Evolutionary conservation across 2,888 invertebrate species (phyloP), one percentile per base, ranked within the genome.

Genomic region (Tromatobia lineatoria): DNA sequence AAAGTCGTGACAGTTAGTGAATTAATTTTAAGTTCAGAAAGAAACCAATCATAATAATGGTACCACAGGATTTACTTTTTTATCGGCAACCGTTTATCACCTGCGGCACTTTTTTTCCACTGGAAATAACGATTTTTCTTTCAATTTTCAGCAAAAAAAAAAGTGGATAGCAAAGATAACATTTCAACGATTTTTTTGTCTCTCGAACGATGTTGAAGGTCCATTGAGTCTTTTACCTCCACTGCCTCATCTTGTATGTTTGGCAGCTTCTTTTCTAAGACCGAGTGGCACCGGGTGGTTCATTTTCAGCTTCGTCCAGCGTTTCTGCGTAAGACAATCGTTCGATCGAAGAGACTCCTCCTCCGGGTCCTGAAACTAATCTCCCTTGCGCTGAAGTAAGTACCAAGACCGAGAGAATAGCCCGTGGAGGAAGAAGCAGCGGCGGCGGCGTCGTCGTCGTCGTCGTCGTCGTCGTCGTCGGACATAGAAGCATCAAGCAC

Each of bases 351-450:
- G 57, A 18, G 57, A 25, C 67, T 57, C 73, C 73, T 78, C 69
- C 73, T 61, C 34, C 54, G 67, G 59, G 38, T 82, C 82, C 77
- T 82, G 82, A 82, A 82, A 82, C 82, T 82, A 82, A 82, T 82
- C 82, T 78, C 73, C 82, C 57, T 82, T 67, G 52, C 20, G 78
- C 50, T 15, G 59, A 59, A 69, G 77, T 82, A 82, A 82, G 82
- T 82, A 78, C 78, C 82, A 29, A 42, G 77, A 73, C 52, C 82
- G n/a, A 61, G 73, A 77, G 82, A 73, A 77, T 29, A 57, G 73
- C 52, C 82, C 77, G 57, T 69, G 50, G 67, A 73, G 82, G 50
- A 78, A 50, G 66, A 74, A 82, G 78, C 82, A 45, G 20, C 29
- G 76, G 25, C n/a, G n/a, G n/a, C n/a, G n/a, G n/a, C n/a, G n/a